Percentiles rank a stretch among this genome's conserved stretches.
These are phyloP conservation scores for Ditylenchus weischeri DNA, from an alignment of 2,888 invertebrate species.

Conservation along the genomic window DNA sequence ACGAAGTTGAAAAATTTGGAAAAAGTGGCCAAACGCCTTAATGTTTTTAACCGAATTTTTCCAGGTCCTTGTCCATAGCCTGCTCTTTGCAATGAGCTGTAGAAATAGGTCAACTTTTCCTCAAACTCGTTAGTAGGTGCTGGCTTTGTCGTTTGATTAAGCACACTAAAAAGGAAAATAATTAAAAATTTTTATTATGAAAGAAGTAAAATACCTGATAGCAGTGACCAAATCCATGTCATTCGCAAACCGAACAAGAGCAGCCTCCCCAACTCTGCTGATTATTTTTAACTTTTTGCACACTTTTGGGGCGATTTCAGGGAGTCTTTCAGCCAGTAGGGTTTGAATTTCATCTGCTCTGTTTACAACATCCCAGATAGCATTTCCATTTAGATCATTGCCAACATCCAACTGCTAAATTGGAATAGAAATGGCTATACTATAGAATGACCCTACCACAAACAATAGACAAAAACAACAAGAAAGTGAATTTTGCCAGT, in stretches of 20 bases:
- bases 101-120: slow-evolving; percentile 81
- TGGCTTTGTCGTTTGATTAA: slow-evolving; percentile 73
- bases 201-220: slow-evolving; percentile 61
- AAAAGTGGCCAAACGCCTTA: neutral
- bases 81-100: slow-evolving; percentile 87
- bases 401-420: neutral
- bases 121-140: slow-evolving; percentile 58
- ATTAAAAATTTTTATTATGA: neutral
- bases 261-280: slow-evolving; percentile 64
- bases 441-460: no score
- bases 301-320: slow-evolving; percentile 36
- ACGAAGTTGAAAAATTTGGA: neutral
- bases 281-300: slow-evolving; percentile 60
- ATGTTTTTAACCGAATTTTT: slow-evolving; percentile 75
- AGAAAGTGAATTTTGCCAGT: no score
- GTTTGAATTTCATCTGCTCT: slow-evolving; percentile 47
- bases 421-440: no score
- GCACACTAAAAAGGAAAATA: slow-evolving; percentile 70
- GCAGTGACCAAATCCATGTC: slow-evolving; percentile 89
- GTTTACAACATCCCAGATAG: slow-evolving; percentile 37
- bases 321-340: slow-evolving; percentile 33
- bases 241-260: slow-evolving; percentile 79
- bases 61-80: slow-evolving; percentile 95
- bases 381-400: slow-evolving; percentile 29
- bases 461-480: no score